Percentiles rank a stretch among this genome's conserved stretches.
Conservation (phyloP, 92 coral and sea anemone genomes). For the Palythoa grandis region DNA sequence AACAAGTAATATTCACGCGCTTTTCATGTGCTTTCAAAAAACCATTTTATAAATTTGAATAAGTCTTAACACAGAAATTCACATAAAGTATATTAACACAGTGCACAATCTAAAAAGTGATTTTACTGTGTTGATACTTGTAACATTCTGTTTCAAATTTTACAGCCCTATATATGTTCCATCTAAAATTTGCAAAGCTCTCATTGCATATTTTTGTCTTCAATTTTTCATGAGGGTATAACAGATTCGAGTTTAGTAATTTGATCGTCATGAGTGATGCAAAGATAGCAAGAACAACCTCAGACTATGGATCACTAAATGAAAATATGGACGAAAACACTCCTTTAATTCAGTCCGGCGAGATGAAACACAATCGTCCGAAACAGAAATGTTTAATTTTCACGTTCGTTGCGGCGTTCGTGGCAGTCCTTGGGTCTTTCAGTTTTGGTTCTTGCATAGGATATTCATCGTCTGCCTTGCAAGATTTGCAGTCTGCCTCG, state of each 20-base stretch:
- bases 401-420: neutral
- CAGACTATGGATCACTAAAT: neutral
- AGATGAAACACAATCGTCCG: neutral
- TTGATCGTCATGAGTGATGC: neutral
- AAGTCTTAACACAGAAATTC: no score
- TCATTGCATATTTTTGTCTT: neutral
- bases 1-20: no score
- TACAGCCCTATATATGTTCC: no score
- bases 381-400: neutral
- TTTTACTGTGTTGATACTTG: no score
- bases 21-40: no score
- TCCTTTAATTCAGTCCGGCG: neutral
- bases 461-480: conserved; percentile 68
- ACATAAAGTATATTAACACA: no score
- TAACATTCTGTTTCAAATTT: no score
- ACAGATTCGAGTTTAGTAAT: neutral
- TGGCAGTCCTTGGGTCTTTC: conserved; percentile 65
- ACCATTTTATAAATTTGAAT: no score
- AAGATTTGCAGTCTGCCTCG: conserved; percentile 43
- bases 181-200: no score
- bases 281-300: neutral
- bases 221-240: neutral
- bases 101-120: no score
- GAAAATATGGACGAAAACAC: neutral
- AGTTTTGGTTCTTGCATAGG: conserved; percentile 68